Evolutionary conservation across 2,113 vertebrate genomes (phyloP).

Genomic region (Cavia porcellus): DNA sequence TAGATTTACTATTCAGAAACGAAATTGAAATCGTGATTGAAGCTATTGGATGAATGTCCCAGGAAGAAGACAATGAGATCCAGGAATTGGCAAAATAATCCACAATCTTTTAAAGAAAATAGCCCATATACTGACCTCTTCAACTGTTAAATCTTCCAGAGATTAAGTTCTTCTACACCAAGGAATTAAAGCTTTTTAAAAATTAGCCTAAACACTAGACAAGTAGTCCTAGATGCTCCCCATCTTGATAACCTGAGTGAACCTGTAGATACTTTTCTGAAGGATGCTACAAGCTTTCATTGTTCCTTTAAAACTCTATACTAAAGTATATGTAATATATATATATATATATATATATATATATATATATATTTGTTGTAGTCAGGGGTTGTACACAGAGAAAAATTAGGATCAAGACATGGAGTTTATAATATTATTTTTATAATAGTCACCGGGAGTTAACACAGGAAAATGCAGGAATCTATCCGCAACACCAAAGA

Average conservation of each 20-base stretch:
- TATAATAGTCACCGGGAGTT: no score
- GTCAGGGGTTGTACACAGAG: no score
- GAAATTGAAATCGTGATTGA: conserved; percentile 69
- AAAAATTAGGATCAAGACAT: no score
- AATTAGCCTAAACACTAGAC: background rate
- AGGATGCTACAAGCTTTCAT: background rate
- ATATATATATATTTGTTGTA: no score
- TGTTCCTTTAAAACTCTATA: background rate
- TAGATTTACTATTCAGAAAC: conserved; percentile 39
- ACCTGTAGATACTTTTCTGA: background rate
- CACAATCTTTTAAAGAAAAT: background rate
- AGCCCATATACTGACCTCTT: background rate
- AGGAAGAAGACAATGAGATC: conserved; percentile 14
- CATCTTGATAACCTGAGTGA: background rate
- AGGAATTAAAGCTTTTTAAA: conserved; percentile 61
- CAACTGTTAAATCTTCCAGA: conserved; percentile 50
- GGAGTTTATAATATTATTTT: no score
- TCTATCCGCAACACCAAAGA: no score
- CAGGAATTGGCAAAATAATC: background rate
- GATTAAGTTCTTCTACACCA: background rate
- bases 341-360: background rate
- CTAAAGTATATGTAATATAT: background rate
- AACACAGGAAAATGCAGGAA: no score
- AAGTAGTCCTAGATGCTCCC: background rate
- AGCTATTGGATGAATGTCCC: background rate